Base-by-base conservation (phyloP, 1,140 invertebrate genomes). In the Brachionus rubens region DNA sequence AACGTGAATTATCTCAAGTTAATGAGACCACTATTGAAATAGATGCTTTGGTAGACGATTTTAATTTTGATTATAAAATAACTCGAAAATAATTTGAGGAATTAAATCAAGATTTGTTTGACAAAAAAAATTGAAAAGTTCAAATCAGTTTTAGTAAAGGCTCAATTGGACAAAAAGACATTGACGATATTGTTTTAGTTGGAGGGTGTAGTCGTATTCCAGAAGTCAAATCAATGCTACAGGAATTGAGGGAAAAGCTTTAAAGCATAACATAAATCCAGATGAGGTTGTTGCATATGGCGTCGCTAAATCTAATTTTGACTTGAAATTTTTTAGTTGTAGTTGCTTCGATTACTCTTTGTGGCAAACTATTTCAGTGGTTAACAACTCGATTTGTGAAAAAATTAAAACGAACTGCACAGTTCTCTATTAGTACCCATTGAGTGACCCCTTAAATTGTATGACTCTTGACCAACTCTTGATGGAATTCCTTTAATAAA, bases 131-230 rank as follows among this genome's bases (percentile, higher is more conserved):
- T 85, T 5, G 79, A 83, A 7, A 81, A 83, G 6, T 81, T 83
- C 0, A 80, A 84, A 56, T 78, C 81, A 67, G 80, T 81, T 12
- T 77, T 85, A 2, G 16, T 75, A 10, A 83, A 84, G 78, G 82
- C 83, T 12, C 80, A 81, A 46, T 33, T 85, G 47, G 79, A 81
- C 46, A 83, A 84, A 62, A 40, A 75, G 47, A 76, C 56, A 82
- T 88, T 21, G 79, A 88, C 68, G 87, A 88, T 50, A 86, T 89
- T 30, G 88, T 89, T 1, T 78, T 89, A 12, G 87, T 88, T 46
- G 88, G 87, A 50, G 88, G 88, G 3, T 88, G 87, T 1, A 89
- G 88, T 0, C 82, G 88, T 40, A 89, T 89, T 56, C 88, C 88
- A 1, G 87, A 87, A 79, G 86, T 89, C 47, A 88, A 89, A 67